A percentile compares a stretch with the other conserved stretches of the same genome.
These are phyloP conservation scores for Microhierax caerulescens DNA, from an alignment of 2,797 vertebrate genomes.

Conservation along the genomic window DNA sequence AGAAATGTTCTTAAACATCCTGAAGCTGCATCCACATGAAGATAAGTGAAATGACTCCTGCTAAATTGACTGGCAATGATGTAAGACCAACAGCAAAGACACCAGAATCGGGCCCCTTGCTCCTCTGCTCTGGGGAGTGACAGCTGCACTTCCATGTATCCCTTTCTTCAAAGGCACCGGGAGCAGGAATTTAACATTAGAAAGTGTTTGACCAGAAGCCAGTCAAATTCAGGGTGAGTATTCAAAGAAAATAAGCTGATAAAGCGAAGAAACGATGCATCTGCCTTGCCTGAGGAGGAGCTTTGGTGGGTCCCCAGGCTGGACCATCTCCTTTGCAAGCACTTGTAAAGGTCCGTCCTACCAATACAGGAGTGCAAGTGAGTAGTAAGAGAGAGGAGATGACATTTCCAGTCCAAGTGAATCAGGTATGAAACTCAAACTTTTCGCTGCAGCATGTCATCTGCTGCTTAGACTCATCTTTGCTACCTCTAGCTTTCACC, in stretches of 20 bases:
- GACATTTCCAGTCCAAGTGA: background rate
- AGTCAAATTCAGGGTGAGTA: background rate
- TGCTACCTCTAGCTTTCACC: background rate
- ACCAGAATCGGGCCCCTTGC: background rate
- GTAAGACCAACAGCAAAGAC: fast-evolving
- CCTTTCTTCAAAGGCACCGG: background rate
- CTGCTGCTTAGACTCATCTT: background rate
- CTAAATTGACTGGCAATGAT: background rate
- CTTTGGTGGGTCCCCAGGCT: background rate
- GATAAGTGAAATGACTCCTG: background rate
- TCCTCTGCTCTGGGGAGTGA: background rate
- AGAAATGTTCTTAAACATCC: background rate
- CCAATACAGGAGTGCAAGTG: background rate
- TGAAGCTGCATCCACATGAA: background rate
- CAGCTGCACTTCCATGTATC: background rate
- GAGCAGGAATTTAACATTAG: background rate
- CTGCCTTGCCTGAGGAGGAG: background rate
- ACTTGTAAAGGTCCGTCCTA: background rate
- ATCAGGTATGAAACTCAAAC: background rate
- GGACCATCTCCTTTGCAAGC: background rate
- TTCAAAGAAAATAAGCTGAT: background rate
- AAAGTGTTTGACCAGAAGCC: background rate
- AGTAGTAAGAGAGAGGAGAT: background rate
- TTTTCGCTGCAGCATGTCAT: background rate
- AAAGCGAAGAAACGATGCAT: background rate